phyloP scores from a whole-genome alignment of 2,888 invertebrate species.

The Orthonychiurus folsomi region DNA sequence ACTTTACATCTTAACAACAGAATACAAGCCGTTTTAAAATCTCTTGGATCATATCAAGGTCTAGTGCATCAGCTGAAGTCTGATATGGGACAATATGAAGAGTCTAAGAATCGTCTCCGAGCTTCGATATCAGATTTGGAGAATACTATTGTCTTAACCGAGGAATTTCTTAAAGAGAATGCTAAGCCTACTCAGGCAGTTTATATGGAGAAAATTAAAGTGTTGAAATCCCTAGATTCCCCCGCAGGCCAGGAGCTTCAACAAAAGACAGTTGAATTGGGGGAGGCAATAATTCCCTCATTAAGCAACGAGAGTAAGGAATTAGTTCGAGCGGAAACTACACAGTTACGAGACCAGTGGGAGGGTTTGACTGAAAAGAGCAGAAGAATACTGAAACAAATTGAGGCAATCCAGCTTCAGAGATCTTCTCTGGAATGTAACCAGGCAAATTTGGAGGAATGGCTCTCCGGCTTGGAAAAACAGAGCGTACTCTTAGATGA shows the following conservation, averaged over 20 bases:
- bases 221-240: slow-evolving; percentile 45
- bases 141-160: slow-evolving; percentile 58
- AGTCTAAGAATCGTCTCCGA: slow-evolving; percentile 60
- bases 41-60: slow-evolving; percentile 59
- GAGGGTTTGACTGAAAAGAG: slow-evolving; percentile 77
- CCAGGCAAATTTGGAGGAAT: slow-evolving; percentile 72
- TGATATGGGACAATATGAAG: slow-evolving; percentile 60
- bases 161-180: slow-evolving; percentile 57
- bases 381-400: slow-evolving; percentile 72
- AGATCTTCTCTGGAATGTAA: slow-evolving; percentile 89
- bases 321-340: slow-evolving; percentile 67
- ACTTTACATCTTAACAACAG: slow-evolving; percentile 67
- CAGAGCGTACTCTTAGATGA: slow-evolving; percentile 59
- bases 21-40: slow-evolving; percentile 65
- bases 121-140: slow-evolving; percentile 71
- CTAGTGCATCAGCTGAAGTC: slow-evolving; percentile 62
- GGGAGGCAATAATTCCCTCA: slow-evolving; percentile 77
- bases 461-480: slow-evolving; percentile 70
- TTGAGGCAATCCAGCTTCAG: slow-evolving; percentile 80
- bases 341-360: slow-evolving; percentile 68
- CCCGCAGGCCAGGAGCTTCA: slow-evolving; percentile 69
- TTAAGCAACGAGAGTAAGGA: slow-evolving; percentile 83
- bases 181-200: slow-evolving; percentile 56
- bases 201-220: not conserved
- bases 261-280: slow-evolving; percentile 71